Evolutionary conservation across 1,140 invertebrate species (phyloP).

Genomic region (Leguminivora glycinivorella): DNA sequence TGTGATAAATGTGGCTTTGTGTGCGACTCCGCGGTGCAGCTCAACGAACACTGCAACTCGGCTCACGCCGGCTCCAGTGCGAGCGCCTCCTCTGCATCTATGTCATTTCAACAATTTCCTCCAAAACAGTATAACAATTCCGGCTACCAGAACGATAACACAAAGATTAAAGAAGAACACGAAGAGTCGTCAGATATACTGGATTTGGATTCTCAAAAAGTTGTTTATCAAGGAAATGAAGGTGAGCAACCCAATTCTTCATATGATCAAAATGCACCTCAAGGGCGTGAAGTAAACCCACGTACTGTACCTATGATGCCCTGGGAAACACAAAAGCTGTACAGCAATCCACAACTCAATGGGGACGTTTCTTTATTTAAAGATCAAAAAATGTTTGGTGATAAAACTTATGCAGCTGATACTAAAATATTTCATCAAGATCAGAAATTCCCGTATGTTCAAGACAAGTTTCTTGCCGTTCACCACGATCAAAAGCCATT

Average conservation of each 20-base stretch:
- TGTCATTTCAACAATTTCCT: slow-evolving; percentile 76
- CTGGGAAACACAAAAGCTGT: slow-evolving; percentile 78
- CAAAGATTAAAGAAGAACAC: slow-evolving; percentile 81
- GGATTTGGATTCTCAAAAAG: slow-evolving; percentile 93
- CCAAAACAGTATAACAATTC: slow-evolving; percentile 68
- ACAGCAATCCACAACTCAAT: slow-evolving; percentile 71
- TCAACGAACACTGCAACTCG: slow-evolving; percentile 85
- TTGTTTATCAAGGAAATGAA: slow-evolving; percentile 83
- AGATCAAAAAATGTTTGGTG: slow-evolving; percentile 76
- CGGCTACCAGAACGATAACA: slow-evolving; percentile 59
- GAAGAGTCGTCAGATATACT: slow-evolving; percentile 89
- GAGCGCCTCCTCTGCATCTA: slow-evolving; percentile 60
- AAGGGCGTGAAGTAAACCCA: slow-evolving; percentile 75
- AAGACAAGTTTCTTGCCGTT: slow-evolving; percentile 72
- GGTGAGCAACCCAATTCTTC: slow-evolving; percentile 61
- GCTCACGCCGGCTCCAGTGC: slow-evolving; percentile 80
- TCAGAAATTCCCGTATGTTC: slow-evolving; percentile 70
- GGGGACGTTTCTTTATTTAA: slow-evolving; percentile 75
- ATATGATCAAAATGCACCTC: slow-evolving; percentile 79
- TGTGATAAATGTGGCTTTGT: slow-evolving; percentile 90
- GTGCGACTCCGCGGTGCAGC: slow-evolving; percentile 84
- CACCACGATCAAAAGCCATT: slow-evolving; percentile 77
- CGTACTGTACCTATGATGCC: slow-evolving; percentile 83
- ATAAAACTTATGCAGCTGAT: slow-evolving; percentile 71
- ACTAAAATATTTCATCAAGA: slow-evolving; percentile 75